phyloP scores from a whole-genome alignment of 2,888 invertebrate species.

The Leistus spinibarbis region DNA sequence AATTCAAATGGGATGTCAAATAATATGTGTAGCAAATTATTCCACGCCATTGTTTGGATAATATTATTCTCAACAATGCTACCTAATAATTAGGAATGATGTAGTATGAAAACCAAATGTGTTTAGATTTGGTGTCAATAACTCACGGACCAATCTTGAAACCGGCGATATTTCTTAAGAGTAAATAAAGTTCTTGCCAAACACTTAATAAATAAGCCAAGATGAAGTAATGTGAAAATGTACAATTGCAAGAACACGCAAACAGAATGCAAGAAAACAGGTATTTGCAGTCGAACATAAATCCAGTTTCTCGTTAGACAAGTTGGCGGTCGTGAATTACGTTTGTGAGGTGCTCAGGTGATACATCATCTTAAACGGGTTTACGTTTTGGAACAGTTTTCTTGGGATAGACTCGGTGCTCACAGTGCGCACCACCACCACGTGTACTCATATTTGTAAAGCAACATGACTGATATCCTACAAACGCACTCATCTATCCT shows the following conservation, averaged over 20 bases:
- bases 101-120: no score
- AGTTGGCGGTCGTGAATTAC: constrained; percentile 28
- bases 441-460: background rate
- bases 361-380: constrained; percentile 20
- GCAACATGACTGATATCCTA: constrained; percentile 30
- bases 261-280: background rate
- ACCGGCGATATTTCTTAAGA: no score
- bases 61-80: no score
- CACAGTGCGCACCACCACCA: background rate
- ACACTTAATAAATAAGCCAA: background rate
- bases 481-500: constrained; percentile 36
- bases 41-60: no score
- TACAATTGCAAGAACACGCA: background rate
- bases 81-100: no score
- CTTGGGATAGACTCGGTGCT: background rate
- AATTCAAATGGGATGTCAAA: no score
- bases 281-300: constrained; percentile 17
- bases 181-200: background rate
- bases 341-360: constrained; percentile 17
- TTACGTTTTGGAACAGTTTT: background rate
- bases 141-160: no score
- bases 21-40: no score
- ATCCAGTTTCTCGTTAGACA: constrained; percentile 32
- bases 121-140: no score
- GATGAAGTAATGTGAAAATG: background rate